phyloP scores from a whole-genome alignment of 2,888 invertebrate species.

The Rhagonycha fulva region DNA sequence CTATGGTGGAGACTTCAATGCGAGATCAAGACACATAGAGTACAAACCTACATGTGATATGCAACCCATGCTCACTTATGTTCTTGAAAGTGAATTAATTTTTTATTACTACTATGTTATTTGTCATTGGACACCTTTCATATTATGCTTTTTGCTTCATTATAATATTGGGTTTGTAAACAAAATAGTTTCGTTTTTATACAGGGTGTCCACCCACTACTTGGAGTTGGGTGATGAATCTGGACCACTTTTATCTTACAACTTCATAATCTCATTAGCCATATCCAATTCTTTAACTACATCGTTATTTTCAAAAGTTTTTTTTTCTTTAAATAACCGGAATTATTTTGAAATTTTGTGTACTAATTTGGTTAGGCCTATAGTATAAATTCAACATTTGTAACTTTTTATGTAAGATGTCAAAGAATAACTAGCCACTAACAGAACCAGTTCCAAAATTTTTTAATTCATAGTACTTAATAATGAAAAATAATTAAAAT shows the following conservation, averaged over 20 bases:
- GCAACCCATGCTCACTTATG: neutral
- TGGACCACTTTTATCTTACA: neutral
- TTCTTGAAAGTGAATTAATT: slow-evolving; percentile 2
- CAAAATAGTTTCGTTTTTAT: neutral
- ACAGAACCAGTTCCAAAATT: neutral
- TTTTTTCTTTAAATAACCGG: neutral
- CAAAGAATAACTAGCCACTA: neutral
- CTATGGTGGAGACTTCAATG: neutral
- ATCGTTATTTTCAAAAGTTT: neutral
- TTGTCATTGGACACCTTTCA: neutral
- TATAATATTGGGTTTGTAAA: neutral
- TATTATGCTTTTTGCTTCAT: neutral
- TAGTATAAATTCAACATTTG: neutral
- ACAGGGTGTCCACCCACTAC: neutral
- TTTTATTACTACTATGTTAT: neutral
- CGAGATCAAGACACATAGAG: neutral
- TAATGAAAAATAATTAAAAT: no score
- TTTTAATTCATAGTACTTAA: no score
- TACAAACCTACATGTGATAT: neutral
- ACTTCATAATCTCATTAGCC: neutral
- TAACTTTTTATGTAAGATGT: neutral
- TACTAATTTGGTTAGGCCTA: neutral
- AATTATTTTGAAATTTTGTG: neutral
- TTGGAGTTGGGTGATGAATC: neutral
- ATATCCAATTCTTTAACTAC: neutral